These are phyloP conservation scores for Ophiothrix spiculata DNA, from an alignment of 35 echinoderm and acorn worm species.

Conservation along the genomic window DNA sequence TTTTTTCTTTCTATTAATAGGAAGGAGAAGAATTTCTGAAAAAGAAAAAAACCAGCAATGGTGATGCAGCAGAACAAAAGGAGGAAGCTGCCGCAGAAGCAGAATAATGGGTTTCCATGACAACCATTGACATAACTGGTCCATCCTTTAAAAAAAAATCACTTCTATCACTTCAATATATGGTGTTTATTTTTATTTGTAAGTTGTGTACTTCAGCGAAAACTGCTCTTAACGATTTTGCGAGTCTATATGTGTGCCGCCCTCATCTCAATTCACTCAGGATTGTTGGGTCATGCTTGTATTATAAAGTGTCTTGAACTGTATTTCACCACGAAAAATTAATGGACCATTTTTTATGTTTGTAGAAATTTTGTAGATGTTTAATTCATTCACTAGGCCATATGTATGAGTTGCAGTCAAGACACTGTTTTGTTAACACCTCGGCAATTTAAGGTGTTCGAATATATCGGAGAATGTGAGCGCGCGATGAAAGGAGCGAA, in stretches of 20 bases:
- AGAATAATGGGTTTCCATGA: not conserved
- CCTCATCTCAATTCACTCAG: not conserved
- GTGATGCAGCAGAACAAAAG: constrained; percentile 31
- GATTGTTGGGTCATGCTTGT: not conserved
- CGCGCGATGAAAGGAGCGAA: no score
- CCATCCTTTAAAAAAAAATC: not conserved
- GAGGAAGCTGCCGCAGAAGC: constrained; percentile 8
- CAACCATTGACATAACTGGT: not conserved
- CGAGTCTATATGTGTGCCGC: not conserved
- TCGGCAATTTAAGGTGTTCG: no score
- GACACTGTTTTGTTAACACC: no score
- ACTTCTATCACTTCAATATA: not conserved
- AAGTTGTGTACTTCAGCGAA: not conserved
- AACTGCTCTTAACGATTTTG: not conserved
- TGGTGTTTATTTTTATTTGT: not conserved
- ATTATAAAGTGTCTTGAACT: not conserved
- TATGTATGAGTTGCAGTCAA: no score
- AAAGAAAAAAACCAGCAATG: constrained; percentile 67
- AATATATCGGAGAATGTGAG: no score
- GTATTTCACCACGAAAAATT: not conserved
- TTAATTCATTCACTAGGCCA: no score
- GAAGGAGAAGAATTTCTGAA: constrained; percentile 60
- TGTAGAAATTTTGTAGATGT: not conserved
- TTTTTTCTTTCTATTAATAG: constrained; percentile 11
- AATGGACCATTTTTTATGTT: not conserved